Evolutionary conservation across 2,888 invertebrate genomes (phyloP).

Genomic region (Macroteleia sp.): DNA sequence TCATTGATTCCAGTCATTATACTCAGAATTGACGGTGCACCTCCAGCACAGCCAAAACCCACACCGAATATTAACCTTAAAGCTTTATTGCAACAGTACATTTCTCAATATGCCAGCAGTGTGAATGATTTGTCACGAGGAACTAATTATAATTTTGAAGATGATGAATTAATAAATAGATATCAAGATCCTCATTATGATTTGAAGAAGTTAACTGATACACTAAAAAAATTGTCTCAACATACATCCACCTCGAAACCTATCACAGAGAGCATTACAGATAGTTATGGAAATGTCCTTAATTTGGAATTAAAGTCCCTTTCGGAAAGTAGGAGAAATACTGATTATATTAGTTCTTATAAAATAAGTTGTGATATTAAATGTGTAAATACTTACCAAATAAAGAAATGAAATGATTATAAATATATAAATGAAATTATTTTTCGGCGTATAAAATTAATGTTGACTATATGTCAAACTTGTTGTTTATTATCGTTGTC

Average conservation of each 20-base stretch:
- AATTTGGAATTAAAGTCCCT: constrained; percentile 23
- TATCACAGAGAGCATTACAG: constrained; percentile 42
- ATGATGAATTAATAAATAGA: constrained; percentile 22
- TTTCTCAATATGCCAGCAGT: constrained; percentile 77
- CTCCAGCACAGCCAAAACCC: constrained; percentile 74
- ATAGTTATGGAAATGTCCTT: constrained; percentile 58
- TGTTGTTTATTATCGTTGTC: no score
- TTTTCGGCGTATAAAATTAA: no score
- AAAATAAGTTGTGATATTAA: no score
- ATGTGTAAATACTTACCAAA: no score
- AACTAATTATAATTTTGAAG: constrained; percentile 69
- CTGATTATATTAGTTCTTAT: constrained; percentile 4
- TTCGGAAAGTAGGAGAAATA: constrained; percentile 19
- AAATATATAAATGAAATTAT: constrained; percentile 79
- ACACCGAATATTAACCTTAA: constrained; percentile 79
- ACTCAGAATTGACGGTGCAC: constrained; percentile 78
- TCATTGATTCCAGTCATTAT: constrained; percentile 82
- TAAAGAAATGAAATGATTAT: constrained; percentile 77
- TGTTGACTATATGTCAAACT: no score
- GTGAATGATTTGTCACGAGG: constrained; percentile 71
- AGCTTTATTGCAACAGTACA: constrained; percentile 78
- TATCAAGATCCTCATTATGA: constrained; percentile 73
- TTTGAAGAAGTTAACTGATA: constrained; percentile 74
- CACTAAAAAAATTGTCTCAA: constrained; percentile 67
- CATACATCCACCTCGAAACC: constrained; percentile 34